Evolutionary conservation across 2,888 invertebrate genomes (phyloP).

Genomic region (Drosophila monieri): DNA sequence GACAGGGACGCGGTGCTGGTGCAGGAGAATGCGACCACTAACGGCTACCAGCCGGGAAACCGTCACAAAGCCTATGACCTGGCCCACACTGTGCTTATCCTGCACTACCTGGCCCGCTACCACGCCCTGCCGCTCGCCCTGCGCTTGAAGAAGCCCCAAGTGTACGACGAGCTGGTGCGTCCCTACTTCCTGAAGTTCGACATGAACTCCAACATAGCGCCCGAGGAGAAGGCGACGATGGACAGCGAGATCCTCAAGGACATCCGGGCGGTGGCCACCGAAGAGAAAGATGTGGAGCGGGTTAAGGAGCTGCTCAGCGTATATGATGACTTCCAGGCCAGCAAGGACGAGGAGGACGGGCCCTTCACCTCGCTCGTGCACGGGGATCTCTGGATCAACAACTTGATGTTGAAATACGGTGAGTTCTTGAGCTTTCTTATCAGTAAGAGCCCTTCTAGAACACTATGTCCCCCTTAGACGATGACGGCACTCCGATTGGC

Average conservation of each 20-base stretch:
- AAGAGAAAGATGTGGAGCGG: slow-evolving; percentile 53
- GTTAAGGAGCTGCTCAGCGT: slow-evolving; percentile 55
- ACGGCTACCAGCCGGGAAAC: slow-evolving; percentile 85
- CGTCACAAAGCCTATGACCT: slow-evolving; percentile 85
- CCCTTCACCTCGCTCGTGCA: slow-evolving; percentile 86
- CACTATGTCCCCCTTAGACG: slow-evolving; percentile 49
- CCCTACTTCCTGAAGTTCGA: slow-evolving; percentile 82
- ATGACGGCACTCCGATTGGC: slow-evolving; percentile 82
- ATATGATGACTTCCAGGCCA: slow-evolving; percentile 60
- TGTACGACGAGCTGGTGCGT: slow-evolving; percentile 83
- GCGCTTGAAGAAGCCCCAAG: slow-evolving; percentile 84
- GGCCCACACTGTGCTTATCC: slow-evolving; percentile 84
- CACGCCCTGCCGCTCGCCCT: slow-evolving; percentile 86
- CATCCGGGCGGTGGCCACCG: slow-evolving; percentile 51
- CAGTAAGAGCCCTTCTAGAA: not conserved
- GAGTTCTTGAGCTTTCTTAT: slow-evolving; percentile 5
- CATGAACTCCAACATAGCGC: slow-evolving; percentile 56
- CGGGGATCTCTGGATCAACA: slow-evolving; percentile 87
- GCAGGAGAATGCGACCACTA: slow-evolving; percentile 85
- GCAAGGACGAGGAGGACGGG: slow-evolving; percentile 73
- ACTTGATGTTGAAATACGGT: slow-evolving; percentile 85
- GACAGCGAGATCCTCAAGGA: slow-evolving; percentile 58
- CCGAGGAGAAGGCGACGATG: slow-evolving; percentile 49
- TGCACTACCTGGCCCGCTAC: slow-evolving; percentile 85
- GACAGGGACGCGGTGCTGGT: slow-evolving; percentile 86